These are phyloP conservation scores for Lissonota sp. DNA, from an alignment of 2,888 invertebrate species.

Conservation along the genomic window DNA sequence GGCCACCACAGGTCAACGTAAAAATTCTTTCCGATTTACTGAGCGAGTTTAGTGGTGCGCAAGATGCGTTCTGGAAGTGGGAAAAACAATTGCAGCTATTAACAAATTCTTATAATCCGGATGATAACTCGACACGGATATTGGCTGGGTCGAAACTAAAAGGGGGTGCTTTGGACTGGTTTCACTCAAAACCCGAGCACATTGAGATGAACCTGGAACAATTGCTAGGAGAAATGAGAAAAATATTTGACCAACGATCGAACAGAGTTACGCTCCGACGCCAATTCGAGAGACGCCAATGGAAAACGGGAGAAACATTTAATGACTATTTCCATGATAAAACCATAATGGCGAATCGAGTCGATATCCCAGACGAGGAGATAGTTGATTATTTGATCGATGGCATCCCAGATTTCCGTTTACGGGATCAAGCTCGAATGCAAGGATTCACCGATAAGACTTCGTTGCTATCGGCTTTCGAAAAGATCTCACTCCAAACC, in stretches of 20 bases:
- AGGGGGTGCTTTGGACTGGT: conserved; percentile 41
- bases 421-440: conserved; percentile 48
- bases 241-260: conserved; percentile 46
- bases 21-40: background rate
- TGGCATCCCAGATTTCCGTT: conserved; percentile 33
- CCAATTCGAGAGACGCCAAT: conserved; percentile 34
- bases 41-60: background rate
- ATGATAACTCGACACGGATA: conserved; percentile 12
- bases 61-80: conserved; percentile 2
- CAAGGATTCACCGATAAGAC: conserved; percentile 2
- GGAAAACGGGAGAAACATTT: conserved; percentile 33
- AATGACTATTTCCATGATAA: conserved; percentile 49
- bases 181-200: conserved; percentile 53
- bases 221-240: conserved; percentile 28
- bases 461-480: conserved; percentile 6
- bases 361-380: conserved; percentile 46
- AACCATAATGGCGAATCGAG: conserved; percentile 34
- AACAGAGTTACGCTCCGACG: conserved; percentile 25
- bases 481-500: conserved; percentile 25
- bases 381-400: conserved; percentile 50
- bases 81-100: conserved; percentile 2
- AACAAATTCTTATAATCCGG: background rate
- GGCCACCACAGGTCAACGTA: background rate
- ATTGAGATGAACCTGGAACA: conserved; percentile 29
- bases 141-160: conserved; percentile 39